Evolutionary conservation across 2,888 invertebrate species (phyloP).

Genomic region (Rhingia campestris): DNA sequence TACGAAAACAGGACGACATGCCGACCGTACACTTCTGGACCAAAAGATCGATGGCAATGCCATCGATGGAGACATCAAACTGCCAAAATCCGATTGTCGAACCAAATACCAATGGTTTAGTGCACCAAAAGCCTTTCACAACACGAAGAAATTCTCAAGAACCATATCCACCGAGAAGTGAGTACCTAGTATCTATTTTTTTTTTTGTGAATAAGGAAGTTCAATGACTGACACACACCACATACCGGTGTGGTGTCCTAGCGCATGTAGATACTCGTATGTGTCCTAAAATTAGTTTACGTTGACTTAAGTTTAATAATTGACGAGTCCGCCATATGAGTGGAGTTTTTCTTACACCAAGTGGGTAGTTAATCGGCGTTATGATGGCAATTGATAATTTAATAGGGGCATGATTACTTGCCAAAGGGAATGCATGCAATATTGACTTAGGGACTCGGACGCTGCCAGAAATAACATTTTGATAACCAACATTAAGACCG

Average conservation of each 20-base stretch:
- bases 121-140: constrained; percentile 80
- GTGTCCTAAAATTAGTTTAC: constrained; percentile 11
- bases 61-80: constrained; percentile 75
- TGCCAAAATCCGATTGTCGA: constrained; percentile 76
- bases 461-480: too few species aligned
- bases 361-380: too few species aligned
- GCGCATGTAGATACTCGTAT: too few species aligned
- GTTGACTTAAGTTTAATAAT: too few species aligned
- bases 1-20: constrained; percentile 48
- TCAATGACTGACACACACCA: constrained; percentile 52
- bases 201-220: constrained; percentile 29
- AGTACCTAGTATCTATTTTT: constrained; percentile 72
- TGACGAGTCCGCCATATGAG: too few species aligned
- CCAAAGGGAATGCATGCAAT: too few species aligned
- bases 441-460: too few species aligned
- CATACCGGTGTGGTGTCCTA: constrained; percentile 31
- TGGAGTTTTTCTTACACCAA: too few species aligned
- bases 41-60: constrained; percentile 33
- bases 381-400: too few species aligned
- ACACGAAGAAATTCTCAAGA: constrained; percentile 77
- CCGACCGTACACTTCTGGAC: constrained; percentile 50
- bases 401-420: too few species aligned
- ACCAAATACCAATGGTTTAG: constrained; percentile 82
- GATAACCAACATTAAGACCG: neutral
- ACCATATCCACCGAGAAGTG: constrained; percentile 74